phyloP scores from a whole-genome alignment of 1,140 invertebrate species.

The Phocides pigmalion region DNA sequence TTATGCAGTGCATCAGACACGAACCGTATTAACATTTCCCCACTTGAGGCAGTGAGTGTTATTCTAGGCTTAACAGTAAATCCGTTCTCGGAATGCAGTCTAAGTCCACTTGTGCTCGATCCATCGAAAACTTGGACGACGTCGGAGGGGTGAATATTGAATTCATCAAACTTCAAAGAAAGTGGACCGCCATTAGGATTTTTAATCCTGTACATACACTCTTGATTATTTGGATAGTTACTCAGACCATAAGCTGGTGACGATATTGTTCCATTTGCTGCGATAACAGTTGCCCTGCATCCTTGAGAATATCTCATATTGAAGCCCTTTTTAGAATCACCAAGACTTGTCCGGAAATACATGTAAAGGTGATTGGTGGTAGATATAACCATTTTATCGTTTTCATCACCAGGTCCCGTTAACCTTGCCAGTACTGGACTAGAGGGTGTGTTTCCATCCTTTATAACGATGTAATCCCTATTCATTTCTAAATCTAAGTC shows the following conservation, averaged over 20 bases:
- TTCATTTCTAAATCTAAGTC: slow-evolving; percentile 94
- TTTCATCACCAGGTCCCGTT: slow-evolving; percentile 90
- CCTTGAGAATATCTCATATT: slow-evolving; percentile 95
- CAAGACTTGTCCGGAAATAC: slow-evolving; percentile 95
- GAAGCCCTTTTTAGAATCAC: slow-evolving; percentile 95
- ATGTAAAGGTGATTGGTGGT: slow-evolving; percentile 95
- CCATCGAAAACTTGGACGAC: slow-evolving; percentile 96
- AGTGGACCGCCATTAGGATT: slow-evolving; percentile 92
- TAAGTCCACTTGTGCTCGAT: slow-evolving; percentile 91
- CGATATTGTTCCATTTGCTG: slow-evolving; percentile 92
- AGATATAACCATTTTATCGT: slow-evolving; percentile 94
- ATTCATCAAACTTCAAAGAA: slow-evolving; percentile 94
- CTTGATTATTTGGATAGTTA: slow-evolving; percentile 96
- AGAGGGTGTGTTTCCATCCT: slow-evolving; percentile 94
- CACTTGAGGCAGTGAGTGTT: slow-evolving; percentile 95
- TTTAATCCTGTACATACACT: slow-evolving; percentile 94
- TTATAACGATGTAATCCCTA: slow-evolving; percentile 94
- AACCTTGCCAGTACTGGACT: slow-evolving; percentile 92
- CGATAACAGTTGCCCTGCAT: slow-evolving; percentile 92
- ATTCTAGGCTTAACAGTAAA: slow-evolving; percentile 94
- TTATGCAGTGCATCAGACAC: slow-evolving; percentile 94
- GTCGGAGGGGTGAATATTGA: slow-evolving; percentile 94
- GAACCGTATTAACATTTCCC: slow-evolving; percentile 95
- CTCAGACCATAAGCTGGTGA: slow-evolving; percentile 94
- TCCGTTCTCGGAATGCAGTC: slow-evolving; percentile 94